Percentiles rank a stretch among this genome's conserved stretches.
Conservation (phyloP, 2,888 invertebrate genomes). For the Polydrusus pterygomalis region DNA sequence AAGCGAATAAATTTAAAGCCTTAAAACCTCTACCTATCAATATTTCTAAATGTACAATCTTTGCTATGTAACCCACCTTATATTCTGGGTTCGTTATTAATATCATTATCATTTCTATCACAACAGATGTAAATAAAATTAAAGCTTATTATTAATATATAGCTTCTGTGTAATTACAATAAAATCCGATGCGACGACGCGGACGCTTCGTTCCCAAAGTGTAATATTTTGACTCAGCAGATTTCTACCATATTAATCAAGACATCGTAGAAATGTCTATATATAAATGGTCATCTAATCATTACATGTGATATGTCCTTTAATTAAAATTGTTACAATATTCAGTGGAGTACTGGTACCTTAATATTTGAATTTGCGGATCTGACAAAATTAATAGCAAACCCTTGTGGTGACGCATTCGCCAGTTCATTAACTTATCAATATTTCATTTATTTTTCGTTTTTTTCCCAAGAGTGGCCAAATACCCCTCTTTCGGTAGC, state of each 20-base stretch:
- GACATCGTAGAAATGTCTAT: slow-evolving; percentile 2
- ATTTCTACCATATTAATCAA: slow-evolving; percentile 15
- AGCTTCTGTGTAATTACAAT: slow-evolving; percentile 18
- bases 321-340: slow-evolving; percentile 10
- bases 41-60: neutral
- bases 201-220: slow-evolving; percentile 1
- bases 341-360: neutral
- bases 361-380: too few relatives aligned
- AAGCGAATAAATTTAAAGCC: too few relatives aligned
- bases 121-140: neutral
- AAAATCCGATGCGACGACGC: too few relatives aligned
- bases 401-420: too few relatives aligned
- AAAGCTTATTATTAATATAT: slow-evolving; percentile 1
- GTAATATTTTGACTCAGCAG: slow-evolving; percentile 23
- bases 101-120: neutral
- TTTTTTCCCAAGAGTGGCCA: too few relatives aligned
- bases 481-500: too few relatives aligned
- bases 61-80: neutral
- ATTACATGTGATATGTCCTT: slow-evolving; percentile 23
- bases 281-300: slow-evolving; percentile 14
- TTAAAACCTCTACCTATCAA: neutral
- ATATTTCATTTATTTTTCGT: too few relatives aligned
- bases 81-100: slow-evolving; percentile 1
- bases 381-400: too few relatives aligned
- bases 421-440: too few relatives aligned